Evolutionary conservation across 2,797 vertebrate species (phyloP).

Genomic region (Mallotus villosus): DNA sequence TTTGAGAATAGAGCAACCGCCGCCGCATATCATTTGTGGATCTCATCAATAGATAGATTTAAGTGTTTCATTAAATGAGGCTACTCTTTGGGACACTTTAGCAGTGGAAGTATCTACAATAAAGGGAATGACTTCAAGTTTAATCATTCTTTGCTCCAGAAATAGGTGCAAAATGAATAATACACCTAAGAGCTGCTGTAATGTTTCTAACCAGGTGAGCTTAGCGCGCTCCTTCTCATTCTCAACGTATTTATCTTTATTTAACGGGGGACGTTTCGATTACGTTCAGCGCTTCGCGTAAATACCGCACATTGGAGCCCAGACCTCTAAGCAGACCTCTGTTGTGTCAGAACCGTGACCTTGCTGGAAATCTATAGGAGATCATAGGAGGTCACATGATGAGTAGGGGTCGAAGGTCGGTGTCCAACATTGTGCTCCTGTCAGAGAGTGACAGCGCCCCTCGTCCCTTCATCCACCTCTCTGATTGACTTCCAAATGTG

Average conservation of each 20-base stretch:
- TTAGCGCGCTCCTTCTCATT: constrained; percentile 8
- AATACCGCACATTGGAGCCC: constrained; percentile 29
- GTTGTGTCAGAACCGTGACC: constrained; percentile 28
- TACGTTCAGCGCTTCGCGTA: constrained; percentile 42
- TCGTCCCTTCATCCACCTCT: constrained; percentile 39
- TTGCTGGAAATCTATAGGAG: not conserved
- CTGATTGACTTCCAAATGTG: constrained; percentile 70
- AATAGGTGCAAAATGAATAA: constrained; percentile 33
- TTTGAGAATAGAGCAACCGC: constrained; percentile 68
- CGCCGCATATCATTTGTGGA: constrained; percentile 62
- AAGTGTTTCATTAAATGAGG: constrained; percentile 71
- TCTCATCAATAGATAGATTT: constrained; percentile 64
- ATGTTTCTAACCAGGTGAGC: not conserved
- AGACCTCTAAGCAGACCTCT: constrained; percentile 32
- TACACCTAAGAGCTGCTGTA: not conserved
- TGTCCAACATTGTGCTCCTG: constrained; percentile 44
- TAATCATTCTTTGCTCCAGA: not conserved
- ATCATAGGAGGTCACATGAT: constrained; percentile 36
- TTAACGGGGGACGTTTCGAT: constrained; percentile 39
- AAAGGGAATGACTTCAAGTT: constrained; percentile 13
- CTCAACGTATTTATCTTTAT: constrained; percentile 38
- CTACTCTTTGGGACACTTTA: constrained; percentile 67
- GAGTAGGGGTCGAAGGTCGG: constrained; percentile 56
- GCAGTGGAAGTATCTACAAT: constrained; percentile 39
- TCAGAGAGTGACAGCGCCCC: constrained; percentile 48